phyloP scores from a whole-genome alignment of 1,140 invertebrate genomes.

The Camponotus floridanus region DNA sequence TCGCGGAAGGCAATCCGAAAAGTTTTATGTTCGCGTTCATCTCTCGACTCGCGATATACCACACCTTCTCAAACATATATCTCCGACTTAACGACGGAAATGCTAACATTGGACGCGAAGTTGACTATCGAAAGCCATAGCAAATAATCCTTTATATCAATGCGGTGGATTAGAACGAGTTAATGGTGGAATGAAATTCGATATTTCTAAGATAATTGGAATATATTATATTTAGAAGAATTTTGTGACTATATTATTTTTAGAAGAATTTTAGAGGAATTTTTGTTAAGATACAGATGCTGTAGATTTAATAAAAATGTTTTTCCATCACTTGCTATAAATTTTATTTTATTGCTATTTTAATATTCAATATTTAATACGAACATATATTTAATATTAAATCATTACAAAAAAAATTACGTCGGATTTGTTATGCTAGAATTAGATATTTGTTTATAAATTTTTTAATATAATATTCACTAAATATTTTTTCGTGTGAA shows the following conservation, averaged over 20 bases:
- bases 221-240: background rate
- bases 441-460: conserved; percentile 5
- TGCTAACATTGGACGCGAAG: conserved; percentile 36
- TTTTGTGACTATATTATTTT: background rate
- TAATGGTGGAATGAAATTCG: background rate
- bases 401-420: background rate
- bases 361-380: background rate
- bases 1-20: conserved; percentile 55
- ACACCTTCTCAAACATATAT: conserved; percentile 58
- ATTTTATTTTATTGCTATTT: background rate
- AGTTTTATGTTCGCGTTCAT: conserved; percentile 56
- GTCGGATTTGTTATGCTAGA: background rate
- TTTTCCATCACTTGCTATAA: background rate
- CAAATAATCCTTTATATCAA: background rate
- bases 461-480: background rate
- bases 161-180: background rate
- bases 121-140: conserved; percentile 21
- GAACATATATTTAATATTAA: background rate
- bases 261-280: background rate
- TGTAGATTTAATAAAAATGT: background rate
- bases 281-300: background rate
- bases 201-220: background rate
- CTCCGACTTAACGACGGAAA: conserved; percentile 58
- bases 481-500: background rate
- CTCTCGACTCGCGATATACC: conserved; percentile 56